Evolutionary conservation across 1,140 invertebrate genomes (phyloP).

Genomic region (Cydia splendana): DNA sequence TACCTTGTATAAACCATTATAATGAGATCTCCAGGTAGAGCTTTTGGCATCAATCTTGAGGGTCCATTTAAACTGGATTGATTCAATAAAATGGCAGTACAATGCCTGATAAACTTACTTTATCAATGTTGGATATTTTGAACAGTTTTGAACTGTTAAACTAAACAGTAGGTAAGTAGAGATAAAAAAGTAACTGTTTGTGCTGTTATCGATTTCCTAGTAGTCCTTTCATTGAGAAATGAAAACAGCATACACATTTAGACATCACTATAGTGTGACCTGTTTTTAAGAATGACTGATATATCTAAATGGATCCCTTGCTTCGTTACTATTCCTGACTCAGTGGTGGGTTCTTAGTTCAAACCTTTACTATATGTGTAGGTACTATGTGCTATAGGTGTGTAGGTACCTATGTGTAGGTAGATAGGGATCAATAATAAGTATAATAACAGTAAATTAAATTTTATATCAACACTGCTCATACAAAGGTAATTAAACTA

Average conservation of each 20-base stretch:
- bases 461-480: too few relatives aligned
- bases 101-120: background rate
- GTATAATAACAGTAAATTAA: too few relatives aligned
- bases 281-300: too few relatives aligned
- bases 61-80: background rate
- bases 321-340: too few relatives aligned
- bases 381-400: too few relatives aligned
- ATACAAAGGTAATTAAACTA: too few relatives aligned
- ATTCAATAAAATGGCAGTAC: background rate
- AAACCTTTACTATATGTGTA: too few relatives aligned
- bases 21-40: background rate
- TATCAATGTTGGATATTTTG: slow-evolving; percentile 13
- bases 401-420: too few relatives aligned
- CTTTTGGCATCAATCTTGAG: background rate
- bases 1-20: background rate
- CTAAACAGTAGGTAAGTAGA: background rate
- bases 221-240: background rate
- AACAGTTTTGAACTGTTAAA: background rate
- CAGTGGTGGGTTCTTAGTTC: too few relatives aligned
- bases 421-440: too few relatives aligned
- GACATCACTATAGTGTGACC: too few relatives aligned
- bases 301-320: too few relatives aligned
- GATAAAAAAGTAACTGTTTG: background rate
- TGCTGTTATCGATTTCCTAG: background rate
- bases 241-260: background rate